Evolutionary conservation across 2,113 vertebrate species (phyloP), one percentile per base, ranked within the genome.

Genomic region (Malurus alboscapulatus): DNA sequence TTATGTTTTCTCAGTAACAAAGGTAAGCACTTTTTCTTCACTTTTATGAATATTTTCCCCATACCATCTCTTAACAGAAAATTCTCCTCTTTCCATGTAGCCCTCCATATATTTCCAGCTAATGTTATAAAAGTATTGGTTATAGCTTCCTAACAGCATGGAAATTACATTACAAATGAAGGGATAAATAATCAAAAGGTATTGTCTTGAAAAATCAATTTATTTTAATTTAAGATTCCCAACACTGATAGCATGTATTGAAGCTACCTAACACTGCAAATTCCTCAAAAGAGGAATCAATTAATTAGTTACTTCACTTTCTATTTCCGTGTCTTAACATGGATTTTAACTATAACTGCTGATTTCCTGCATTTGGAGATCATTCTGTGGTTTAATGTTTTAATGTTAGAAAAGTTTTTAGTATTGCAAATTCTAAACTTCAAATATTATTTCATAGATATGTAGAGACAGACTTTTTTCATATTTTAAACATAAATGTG

Each of bases 401-500:
- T 67, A 32, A 65, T 44, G 24, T 54, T n/a, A 76, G 34, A 82
- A 38, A 82, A 92, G 55, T 62, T 72, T 83, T 90, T 54, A 92
- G 29, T 47, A 94, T 95, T 71, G 29, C 13, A 96, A 97, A 94
- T 92, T 88, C 58, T 72, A 76, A 94, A 94, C 76, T 93, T 94
- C 79, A 78, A 93, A 87, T 72, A 84, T 63, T 62, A 94, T 92
- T 97, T 97, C 95, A 68, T 4, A 93, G 47, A 48, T 51, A 81
- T 18, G 26, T 10, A 84, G 86, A 96, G 27, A 79, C 48, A 95
- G 95, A 92, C 91, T 85, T 94, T 94, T 97, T 93, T 97, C 97
- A 97, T 97, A 97, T 95, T 98, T 94, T 97, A 98, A 97, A 97
- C 71, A 96, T 34, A 53, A 97, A 97, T 77, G 88, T 93, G 87